Evolutionary conservation across 2,797 vertebrate species (phyloP).

Genomic region (Urocyon cinereoargenteus): DNA sequence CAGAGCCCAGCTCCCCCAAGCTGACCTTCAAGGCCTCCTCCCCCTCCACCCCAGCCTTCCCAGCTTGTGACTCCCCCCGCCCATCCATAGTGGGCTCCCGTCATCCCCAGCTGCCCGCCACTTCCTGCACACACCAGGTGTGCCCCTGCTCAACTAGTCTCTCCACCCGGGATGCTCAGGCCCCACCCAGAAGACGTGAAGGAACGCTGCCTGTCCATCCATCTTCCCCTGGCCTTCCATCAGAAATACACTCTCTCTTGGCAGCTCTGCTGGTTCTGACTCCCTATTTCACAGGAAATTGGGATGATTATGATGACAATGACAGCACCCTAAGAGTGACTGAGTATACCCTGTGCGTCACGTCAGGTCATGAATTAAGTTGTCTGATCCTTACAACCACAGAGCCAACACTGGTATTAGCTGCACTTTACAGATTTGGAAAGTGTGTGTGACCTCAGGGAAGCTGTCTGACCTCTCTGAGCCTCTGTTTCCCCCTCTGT

Average conservation of each 20-base stretch:
- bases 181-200: slow-evolving; percentile 17
- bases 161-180: neutral
- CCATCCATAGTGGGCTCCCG: neutral
- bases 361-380: neutral
- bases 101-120: neutral
- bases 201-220: neutral
- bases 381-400: neutral
- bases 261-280: neutral
- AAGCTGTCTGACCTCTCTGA: neutral
- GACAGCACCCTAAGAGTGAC: neutral
- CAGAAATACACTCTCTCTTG: neutral
- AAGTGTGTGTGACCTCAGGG: neutral
- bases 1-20: neutral
- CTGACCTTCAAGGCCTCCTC: neutral
- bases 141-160: slow-evolving; percentile 3
- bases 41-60: slow-evolving; percentile 3
- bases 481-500: neutral
- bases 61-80: slow-evolving; percentile 7
- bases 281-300: neutral
- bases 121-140: neutral
- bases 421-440: neutral
- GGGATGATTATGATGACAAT: neutral
- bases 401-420: neutral
- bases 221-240: neutral
- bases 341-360: neutral